Evolutionary conservation across 1,140 invertebrate species (phyloP).

Genomic region (Parapsyche elsis): DNA sequence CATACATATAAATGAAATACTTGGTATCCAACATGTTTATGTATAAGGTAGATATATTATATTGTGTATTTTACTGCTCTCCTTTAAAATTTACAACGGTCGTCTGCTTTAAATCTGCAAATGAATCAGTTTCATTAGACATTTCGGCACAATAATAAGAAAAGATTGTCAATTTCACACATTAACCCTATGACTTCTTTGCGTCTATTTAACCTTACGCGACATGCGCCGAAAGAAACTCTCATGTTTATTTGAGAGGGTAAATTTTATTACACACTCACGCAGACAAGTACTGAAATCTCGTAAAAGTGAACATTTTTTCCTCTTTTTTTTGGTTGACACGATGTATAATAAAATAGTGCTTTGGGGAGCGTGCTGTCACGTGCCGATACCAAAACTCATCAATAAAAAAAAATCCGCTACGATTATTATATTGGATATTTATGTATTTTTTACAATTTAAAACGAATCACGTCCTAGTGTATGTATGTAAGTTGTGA

Average conservation of each 20-base stretch:
- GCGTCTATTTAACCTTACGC: neutral
- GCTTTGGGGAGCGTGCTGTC: neutral
- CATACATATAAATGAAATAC: too few relatives aligned
- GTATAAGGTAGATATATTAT: too few relatives aligned
- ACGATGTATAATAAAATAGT: conserved; percentile 22
- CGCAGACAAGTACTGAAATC: conserved; percentile 29
- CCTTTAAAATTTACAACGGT: too few relatives aligned
- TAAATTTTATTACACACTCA: conserved; percentile 34
- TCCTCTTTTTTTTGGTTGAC: neutral
- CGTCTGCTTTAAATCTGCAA: too few relatives aligned
- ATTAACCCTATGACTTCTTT: neutral
- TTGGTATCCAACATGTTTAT: too few relatives aligned
- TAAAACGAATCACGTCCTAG: neutral
- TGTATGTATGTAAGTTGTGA: neutral
- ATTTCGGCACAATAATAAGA: too few relatives aligned
- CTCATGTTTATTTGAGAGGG: conserved; percentile 37
- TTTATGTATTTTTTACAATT: conserved; percentile 6
- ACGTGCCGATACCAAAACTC: neutral
- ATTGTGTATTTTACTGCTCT: too few relatives aligned
- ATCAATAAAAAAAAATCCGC: neutral
- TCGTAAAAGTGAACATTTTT: conserved; percentile 29
- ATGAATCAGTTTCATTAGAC: too few relatives aligned
- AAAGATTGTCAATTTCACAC: neutral
- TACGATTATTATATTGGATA: neutral
- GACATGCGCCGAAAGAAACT: conserved; percentile 6